These are phyloP conservation scores for Aphis craccivora DNA, from an alignment of 1,140 invertebrate genomes.

Conservation along the genomic window DNA sequence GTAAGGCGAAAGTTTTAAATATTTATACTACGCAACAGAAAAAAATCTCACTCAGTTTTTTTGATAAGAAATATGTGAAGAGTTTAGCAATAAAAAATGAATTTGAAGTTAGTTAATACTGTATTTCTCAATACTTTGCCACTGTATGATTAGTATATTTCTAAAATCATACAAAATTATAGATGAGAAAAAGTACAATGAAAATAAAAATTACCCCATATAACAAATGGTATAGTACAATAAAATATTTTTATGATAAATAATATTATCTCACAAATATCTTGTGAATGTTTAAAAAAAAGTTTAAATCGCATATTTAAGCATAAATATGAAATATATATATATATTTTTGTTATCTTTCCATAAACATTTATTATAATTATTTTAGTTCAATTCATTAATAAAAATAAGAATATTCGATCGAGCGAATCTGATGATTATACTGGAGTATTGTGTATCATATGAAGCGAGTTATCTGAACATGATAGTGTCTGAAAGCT, in stretches of 20 bases:
- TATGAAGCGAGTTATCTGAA: neutral
- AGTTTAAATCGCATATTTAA: neutral
- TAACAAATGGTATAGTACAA: neutral
- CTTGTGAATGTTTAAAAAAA: neutral
- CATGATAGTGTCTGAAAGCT: neutral
- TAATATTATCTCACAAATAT: neutral
- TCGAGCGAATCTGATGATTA: neutral
- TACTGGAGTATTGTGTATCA: neutral
- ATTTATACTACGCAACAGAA: neutral
- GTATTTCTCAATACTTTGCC: neutral
- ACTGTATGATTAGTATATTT: neutral
- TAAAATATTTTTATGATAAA: neutral
- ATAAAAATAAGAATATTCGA: neutral
- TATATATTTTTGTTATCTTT: neutral
- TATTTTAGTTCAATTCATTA: neutral
- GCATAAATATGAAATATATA: neutral
- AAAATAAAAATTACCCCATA: neutral
- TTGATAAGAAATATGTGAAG: conserved; percentile 8
- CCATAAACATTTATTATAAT: neutral
- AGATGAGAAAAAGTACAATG: neutral
- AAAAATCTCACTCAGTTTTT: neutral
- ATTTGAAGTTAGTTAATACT: neutral
- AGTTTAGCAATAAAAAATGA: neutral
- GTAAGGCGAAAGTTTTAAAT: conserved; percentile 33
- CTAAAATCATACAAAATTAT: neutral